These are phyloP conservation scores for Polypedilum pembai DNA, from an alignment of 1,140 invertebrate genomes.

Conservation along the genomic window DNA sequence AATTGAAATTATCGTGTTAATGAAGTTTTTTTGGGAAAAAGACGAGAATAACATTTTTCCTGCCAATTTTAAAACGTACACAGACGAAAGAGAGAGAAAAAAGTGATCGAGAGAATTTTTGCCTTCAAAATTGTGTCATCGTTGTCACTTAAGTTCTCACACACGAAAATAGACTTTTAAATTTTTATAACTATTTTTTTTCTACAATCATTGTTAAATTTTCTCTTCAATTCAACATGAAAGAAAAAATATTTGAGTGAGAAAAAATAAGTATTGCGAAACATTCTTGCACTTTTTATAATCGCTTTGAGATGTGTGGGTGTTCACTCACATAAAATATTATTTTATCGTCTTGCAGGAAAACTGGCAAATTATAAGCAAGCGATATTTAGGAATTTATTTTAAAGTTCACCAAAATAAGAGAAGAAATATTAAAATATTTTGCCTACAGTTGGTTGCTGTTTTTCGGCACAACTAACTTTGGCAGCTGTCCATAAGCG, in stretches of 20 bases:
- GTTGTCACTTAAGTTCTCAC: neutral
- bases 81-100: neutral
- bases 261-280: neutral
- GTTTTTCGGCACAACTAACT: neutral
- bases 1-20: conserved; percentile 19
- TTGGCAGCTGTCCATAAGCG: neutral
- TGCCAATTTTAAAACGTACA: neutral
- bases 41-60: neutral
- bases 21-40: neutral
- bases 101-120: neutral
- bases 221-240: neutral
- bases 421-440: neutral
- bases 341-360: too few species aligned
- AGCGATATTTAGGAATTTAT: too few species aligned
- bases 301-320: neutral
- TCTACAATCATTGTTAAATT: neutral
- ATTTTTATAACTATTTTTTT: neutral
- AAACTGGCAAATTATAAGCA: too few species aligned
- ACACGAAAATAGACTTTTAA: neutral
- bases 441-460: neutral
- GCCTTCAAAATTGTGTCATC: conserved; percentile 16
- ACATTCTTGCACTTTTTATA: conserved; percentile 13
- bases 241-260: neutral
- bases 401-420: neutral
- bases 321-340: neutral